phyloP scores from a whole-genome alignment of 2,888 invertebrate species.

The Eurytoma adleriae region DNA sequence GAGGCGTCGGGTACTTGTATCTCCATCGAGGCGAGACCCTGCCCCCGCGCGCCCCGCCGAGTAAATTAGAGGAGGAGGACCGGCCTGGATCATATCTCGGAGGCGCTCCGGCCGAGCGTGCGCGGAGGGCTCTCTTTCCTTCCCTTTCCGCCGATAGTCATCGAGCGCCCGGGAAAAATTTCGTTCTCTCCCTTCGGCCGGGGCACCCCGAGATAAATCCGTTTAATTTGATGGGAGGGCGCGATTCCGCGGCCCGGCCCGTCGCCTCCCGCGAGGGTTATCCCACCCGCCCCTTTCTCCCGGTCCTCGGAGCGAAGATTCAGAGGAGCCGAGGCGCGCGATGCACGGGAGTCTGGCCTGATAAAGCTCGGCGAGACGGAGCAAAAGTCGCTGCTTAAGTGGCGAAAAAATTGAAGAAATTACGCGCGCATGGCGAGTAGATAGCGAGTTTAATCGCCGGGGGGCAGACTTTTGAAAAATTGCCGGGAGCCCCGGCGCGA shows the following conservation, averaged over 20 bases:
- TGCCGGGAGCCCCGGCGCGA: conserved; percentile 17
- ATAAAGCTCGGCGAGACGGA: conserved; percentile 29
- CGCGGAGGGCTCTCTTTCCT: conserved; percentile 4
- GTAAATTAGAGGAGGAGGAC: conserved; percentile 44
- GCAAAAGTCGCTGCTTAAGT: conserved; percentile 41
- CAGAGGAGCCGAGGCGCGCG: background rate
- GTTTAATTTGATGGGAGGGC: conserved; percentile 53
- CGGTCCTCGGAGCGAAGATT: background rate
- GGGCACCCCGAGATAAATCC: conserved; percentile 50
- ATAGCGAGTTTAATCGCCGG: conserved; percentile 42
- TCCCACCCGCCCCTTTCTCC: conserved; percentile 5
- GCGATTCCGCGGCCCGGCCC: conserved; percentile 48
- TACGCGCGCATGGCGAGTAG: conserved; percentile 37
- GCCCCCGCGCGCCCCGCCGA: background rate
- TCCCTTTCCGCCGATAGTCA: conserved; percentile 20
- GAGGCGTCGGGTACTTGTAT: background rate
- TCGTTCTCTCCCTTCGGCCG: background rate
- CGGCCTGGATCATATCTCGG: conserved; percentile 35
- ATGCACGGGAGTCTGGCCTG: background rate
- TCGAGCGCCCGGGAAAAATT: conserved; percentile 42
- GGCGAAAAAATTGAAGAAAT: conserved; percentile 54
- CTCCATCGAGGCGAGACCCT: no score
- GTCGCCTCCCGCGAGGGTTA: conserved; percentile 32
- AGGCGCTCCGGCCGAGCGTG: background rate
- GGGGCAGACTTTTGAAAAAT: conserved; percentile 46